These are phyloP conservation scores for Gastracanthus pulcherrimus DNA, from an alignment of 2,888 invertebrate genomes.

Conservation along the genomic window DNA sequence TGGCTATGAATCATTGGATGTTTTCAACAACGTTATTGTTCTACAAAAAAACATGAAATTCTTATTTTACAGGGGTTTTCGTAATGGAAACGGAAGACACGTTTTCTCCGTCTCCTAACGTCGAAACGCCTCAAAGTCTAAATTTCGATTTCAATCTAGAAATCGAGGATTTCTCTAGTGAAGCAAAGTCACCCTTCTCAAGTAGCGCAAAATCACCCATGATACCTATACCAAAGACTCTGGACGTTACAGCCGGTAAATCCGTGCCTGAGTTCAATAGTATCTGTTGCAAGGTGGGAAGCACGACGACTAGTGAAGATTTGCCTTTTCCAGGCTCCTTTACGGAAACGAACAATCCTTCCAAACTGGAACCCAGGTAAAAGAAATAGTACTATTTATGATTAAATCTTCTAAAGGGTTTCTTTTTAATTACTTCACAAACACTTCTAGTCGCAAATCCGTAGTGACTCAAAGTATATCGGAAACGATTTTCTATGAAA, in stretches of 20 bases:
- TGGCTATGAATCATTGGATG: too few relatives aligned
- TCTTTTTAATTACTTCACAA: too few relatives aligned
- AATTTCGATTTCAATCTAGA: conserved; percentile 78
- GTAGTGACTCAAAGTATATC: too few relatives aligned
- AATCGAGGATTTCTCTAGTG: conserved; percentile 77
- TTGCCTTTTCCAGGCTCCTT: conserved; percentile 63
- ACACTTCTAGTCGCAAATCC: too few relatives aligned
- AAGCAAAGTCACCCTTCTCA: conserved; percentile 70
- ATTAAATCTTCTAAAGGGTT: neutral
- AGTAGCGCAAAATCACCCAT: conserved; percentile 81
- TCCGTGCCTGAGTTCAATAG: conserved; percentile 79
- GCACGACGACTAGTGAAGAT: conserved; percentile 78
- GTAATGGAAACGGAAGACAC: conserved; percentile 85
- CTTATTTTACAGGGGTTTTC: conserved; percentile 80
- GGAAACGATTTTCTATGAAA: too few relatives aligned
- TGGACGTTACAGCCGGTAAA: conserved; percentile 79
- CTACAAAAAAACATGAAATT: too few relatives aligned
- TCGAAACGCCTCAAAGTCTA: conserved; percentile 78
- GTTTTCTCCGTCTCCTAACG: conserved; percentile 75
- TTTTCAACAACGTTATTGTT: too few relatives aligned
- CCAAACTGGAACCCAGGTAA: conserved; percentile 28
- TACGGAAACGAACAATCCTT: conserved; percentile 34
- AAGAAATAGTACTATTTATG: too few relatives aligned
- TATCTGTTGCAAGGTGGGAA: conserved; percentile 83
- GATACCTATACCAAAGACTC: conserved; percentile 83